A percentile compares a stretch with the other conserved stretches of the same genome.
Evolutionary conservation across 2,113 vertebrate genomes (phyloP).

Genomic region (Pimephales promelas): DNA sequence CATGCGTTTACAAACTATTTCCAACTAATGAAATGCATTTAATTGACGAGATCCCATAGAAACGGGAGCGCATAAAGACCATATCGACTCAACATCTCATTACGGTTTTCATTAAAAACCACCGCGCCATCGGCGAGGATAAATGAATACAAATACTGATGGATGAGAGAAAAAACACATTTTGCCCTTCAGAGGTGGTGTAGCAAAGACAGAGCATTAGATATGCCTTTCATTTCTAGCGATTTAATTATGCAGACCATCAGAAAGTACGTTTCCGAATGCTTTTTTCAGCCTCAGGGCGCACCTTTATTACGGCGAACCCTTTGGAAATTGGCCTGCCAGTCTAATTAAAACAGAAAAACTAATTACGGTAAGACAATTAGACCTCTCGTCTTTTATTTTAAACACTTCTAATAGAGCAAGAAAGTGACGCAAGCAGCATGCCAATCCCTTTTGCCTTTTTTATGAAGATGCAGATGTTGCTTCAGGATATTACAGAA

Average conservation of each 20-base stretch:
- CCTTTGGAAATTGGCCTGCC: conserved; percentile 35
- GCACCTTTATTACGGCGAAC: conserved; percentile 29
- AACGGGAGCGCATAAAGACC: neutral
- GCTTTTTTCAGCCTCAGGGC: conserved; percentile 22
- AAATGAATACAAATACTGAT: conserved; percentile 26
- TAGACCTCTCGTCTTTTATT: conserved; percentile 29
- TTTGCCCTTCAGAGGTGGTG: conserved; percentile 17
- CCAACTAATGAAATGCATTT: conserved; percentile 28
- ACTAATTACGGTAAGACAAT: conserved; percentile 58
- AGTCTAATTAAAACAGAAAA: conserved; percentile 59
- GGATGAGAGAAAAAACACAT: conserved; percentile 5
- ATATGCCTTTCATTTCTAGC: conserved; percentile 6
- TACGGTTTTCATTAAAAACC: conserved; percentile 44
- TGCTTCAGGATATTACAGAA: neutral
- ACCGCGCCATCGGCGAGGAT: neutral
- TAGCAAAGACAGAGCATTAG: conserved; percentile 9
- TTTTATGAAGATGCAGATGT: neutral
- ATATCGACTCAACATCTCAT: conserved; percentile 19
- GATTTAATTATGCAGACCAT: conserved; percentile 54
- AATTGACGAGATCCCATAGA: conserved; percentile 16
- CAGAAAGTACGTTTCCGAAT: conserved; percentile 28
- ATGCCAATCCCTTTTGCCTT: neutral
- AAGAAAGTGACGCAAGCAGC: neutral
- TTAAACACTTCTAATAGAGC: conserved; percentile 4
- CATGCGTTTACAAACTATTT: neutral